Evolutionary conservation across 2,113 vertebrate species (phyloP).

Genomic region (Tragelaphus imberbis): DNA sequence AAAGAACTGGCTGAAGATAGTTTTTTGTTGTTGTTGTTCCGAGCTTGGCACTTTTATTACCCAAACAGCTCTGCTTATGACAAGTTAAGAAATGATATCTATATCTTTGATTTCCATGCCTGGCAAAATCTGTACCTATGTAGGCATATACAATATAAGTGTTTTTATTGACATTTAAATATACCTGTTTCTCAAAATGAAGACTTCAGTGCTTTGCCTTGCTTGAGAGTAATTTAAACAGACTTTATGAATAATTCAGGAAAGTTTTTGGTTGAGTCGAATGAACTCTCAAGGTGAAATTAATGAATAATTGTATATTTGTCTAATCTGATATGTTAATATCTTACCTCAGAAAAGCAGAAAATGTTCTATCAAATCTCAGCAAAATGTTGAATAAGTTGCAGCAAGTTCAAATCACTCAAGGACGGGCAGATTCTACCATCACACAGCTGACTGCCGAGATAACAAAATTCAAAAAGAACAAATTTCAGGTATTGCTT

Average conservation of each 20-base stretch:
- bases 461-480: constrained; percentile 60
- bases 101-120: not conserved
- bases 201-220: not conserved
- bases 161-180: not conserved
- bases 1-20: not conserved
- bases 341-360: constrained; percentile 79
- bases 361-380: constrained; percentile 71
- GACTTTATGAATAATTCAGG: constrained; percentile 46
- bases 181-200: constrained; percentile 1
- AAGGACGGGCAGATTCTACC: constrained; percentile 68
- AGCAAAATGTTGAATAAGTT: constrained; percentile 73
- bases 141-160: not conserved
- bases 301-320: constrained; percentile 38
- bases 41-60: not conserved
- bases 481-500: constrained; percentile 77
- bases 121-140: not conserved
- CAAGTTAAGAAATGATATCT: not conserved
- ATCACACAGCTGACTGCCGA: constrained; percentile 70
- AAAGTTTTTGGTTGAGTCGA: not conserved
- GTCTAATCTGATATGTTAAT: constrained; percentile 40
- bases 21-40: not conserved
- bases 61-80: not conserved
- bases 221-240: constrained; percentile 39
- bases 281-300: constrained; percentile 22
- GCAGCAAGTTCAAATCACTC: constrained; percentile 74